Percentiles rank a stretch among this genome's conserved stretches.
phyloP scores from a whole-genome alignment of 2,797 vertebrate species.

The Acipenser transmontanus region DNA sequence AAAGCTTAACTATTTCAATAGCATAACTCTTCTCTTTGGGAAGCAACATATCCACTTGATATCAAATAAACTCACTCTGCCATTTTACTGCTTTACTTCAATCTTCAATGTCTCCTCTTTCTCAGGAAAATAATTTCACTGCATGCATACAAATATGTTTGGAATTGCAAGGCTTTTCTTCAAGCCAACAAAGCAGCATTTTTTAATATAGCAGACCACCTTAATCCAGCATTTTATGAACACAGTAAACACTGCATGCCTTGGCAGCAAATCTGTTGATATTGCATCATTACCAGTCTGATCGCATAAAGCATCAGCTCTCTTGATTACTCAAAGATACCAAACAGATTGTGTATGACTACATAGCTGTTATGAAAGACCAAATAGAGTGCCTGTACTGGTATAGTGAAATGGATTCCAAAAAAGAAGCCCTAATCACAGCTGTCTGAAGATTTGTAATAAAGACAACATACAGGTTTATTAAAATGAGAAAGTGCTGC shows the following conservation, averaged over 20 bases:
- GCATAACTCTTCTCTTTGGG: neutral
- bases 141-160: conserved; percentile 1
- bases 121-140: neutral
- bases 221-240: conserved; percentile 11
- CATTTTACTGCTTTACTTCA: neutral
- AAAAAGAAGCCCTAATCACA: neutral
- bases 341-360: conserved; percentile 4
- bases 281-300: conserved; percentile 6
- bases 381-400: neutral
- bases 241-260: conserved; percentile 5
- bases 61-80: neutral
- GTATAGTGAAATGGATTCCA: neutral
- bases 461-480: neutral
- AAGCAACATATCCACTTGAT: neutral
- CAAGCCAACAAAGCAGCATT: neutral
- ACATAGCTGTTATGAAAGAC: neutral
- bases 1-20: conserved; percentile 3
- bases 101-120: neutral
- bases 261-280: conserved; percentile 8
- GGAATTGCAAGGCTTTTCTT: neutral
- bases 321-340: neutral
- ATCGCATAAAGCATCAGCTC: conserved; percentile 5
- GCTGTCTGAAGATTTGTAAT: conserved; percentile 5
- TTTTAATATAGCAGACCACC: neutral
- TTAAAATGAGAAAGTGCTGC: neutral